Base-by-base conservation (phyloP, 92 coral and sea anemone species). In the Porites lobata region DNA sequence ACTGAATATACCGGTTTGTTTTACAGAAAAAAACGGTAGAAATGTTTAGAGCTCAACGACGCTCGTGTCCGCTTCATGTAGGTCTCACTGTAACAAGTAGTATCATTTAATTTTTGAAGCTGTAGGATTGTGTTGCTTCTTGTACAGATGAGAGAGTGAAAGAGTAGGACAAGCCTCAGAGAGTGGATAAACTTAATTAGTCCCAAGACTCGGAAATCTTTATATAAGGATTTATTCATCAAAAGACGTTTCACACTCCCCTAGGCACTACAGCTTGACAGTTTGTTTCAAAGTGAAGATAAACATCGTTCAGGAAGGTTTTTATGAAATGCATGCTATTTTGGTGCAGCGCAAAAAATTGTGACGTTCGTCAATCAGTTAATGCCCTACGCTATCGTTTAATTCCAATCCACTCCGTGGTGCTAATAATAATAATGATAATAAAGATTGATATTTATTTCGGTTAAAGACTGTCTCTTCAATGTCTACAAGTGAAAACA, bases 361-460 rank as follows among this genome's bases (percentile, higher is more conserved):
- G 47, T 52, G 62, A 19, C 72, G 9, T 62, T 22, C 51, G 43
- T 78, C 59, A 66, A 56, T 17, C 15, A 50, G 51, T 50, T 50
- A 47, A 81, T 81, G 76, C 86, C 21, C 59, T 82, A 74, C 78
- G 85, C 76, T 80, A 74, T 65, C 69, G 71, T 82, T 70, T 70
- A 82, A 54, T 57, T 50, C 61, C 61, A 38, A 2, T 38, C 47
- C 47, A 50, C 57, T 58, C 24, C 64, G 83, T 78, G 81, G 61
- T 61, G 87, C 80, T 14, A 65, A 74, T 47, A 63, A 14, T 69
- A 82, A 82, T 84, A 38, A 38, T 38, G 75, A 38, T 38, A 38
- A 38, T 38, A 38, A 38, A 38, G 47, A 38, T 72, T 73, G 87
- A 84, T 84, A 84, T 84, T 84, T 84, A 84, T 84, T 84, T 84